Evolutionary conservation across 2,888 invertebrate genomes (phyloP), one percentile per base, ranked within the genome.

Genomic region (Syrista parreyssii): DNA sequence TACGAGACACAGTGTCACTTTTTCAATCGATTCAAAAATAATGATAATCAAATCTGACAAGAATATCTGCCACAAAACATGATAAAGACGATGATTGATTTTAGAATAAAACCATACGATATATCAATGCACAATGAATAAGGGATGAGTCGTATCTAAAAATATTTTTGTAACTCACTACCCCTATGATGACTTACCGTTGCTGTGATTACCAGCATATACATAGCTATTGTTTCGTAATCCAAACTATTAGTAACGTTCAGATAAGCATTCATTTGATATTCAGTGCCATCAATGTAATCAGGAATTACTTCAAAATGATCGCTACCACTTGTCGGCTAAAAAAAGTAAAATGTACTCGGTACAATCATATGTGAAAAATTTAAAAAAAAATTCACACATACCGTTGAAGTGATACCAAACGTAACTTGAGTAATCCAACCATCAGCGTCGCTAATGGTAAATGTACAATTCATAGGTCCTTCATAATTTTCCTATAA

Each of bases 171-270:
- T 71, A 71, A 12, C 31, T 71, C 33, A 11, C 11, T 75, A 74
- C 12, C 34, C n/a, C 31, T 34, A 32, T 30, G 33, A 55, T 31
- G 31, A 89, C 92, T 92, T 88, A 95, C 95, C 85, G 84, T 87
- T n/a, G 93, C 94, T 68, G 89, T 92, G 1, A 94, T 92, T 76
- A 90, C 88, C 81, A 95, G 93, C 79, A 93, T 92, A 84, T 94
- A 94, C 30, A 94, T 90, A 0, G 93, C 92, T 73, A 91, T 93
- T 2, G 88, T 88, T 79, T 93, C 93, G 81, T 87, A 91, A 81
- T 91, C 89, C 74, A 92, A 82, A 32, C 76, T 76, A 75, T 83
- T 36, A 12, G 73, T 80, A 9, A 86, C 79, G 73, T 82, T 76
- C 23, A 90, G 82, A 78, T 74, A 68, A n/a, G 77, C 81, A 11